Conservation (phyloP, 2,113 vertebrate species). For the Callorhinus ursinus region DNA sequence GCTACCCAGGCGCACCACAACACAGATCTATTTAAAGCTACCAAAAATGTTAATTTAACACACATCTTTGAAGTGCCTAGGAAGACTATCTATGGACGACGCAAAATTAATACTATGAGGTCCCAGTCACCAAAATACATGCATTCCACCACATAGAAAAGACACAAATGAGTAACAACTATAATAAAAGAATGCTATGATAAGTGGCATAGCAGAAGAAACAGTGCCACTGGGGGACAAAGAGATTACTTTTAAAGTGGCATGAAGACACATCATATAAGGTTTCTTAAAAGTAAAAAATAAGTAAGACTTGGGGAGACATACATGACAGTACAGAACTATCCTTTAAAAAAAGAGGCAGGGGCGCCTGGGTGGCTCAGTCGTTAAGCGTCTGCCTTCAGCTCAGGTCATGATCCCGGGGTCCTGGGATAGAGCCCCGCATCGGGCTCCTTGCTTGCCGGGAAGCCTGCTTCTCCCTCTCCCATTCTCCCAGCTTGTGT, state of each 20-base stretch:
- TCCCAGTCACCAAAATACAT: constrained; percentile 3
- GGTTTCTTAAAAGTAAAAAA: constrained; percentile 25
- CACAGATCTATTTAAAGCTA: background rate
- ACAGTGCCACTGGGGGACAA: background rate
- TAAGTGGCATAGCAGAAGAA: background rate
- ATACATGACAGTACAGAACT: background rate
- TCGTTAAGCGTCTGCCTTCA: no score
- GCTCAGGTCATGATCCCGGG: no score
- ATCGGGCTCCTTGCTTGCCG: no score
- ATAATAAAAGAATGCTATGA: background rate
- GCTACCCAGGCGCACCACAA: background rate
- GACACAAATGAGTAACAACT: background rate
- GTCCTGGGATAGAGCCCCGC: no score
- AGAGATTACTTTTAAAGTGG: constrained; percentile 27
- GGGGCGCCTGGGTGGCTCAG: no score
- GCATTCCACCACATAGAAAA: background rate
- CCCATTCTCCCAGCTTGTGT: no score
- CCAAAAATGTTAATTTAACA: background rate
- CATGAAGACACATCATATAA: background rate
- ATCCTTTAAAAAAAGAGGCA: background rate
- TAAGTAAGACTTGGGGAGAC: background rate
- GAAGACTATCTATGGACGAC: background rate
- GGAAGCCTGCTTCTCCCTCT: no score
- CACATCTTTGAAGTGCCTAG: background rate
- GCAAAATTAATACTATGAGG: constrained; percentile 15